These are phyloP conservation scores for Crematogaster levior DNA, from an alignment of 2,888 invertebrate genomes.

Conservation along the genomic window DNA sequence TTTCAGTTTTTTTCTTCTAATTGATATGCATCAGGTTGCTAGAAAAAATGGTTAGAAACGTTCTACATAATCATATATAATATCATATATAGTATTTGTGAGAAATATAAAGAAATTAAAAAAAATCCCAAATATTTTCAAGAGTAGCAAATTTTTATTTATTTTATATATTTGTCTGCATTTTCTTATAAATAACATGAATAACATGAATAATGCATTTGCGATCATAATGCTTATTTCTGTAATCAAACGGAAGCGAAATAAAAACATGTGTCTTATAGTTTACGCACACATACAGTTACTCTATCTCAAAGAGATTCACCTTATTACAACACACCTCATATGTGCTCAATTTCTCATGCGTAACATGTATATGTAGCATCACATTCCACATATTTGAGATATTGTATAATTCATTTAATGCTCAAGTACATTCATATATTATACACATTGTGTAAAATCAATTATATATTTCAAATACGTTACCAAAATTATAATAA, in stretches of 20 bases:
- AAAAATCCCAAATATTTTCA: neutral
- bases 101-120: conserved; percentile 8
- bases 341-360: conserved; percentile 1
- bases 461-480: conserved; percentile 12
- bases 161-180: neutral
- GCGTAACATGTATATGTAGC: neutral
- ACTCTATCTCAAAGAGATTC: conserved; percentile 18
- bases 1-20: neutral
- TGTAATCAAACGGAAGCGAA: conserved; percentile 12
- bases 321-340: conserved; percentile 3
- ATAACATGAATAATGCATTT: neutral
- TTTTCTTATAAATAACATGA: neutral
- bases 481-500: conserved; percentile 16
- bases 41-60: neutral
- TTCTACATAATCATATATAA: neutral
- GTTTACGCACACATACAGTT: neutral
- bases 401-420: conserved; percentile 15
- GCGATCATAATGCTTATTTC: neutral
- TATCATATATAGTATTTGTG: too few species aligned
- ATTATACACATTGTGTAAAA: conserved; percentile 6
- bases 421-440: neutral
- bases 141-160: neutral
- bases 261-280: neutral
- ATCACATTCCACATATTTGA: conserved; percentile 6
- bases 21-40: neutral